A percentile compares a stretch with the other conserved stretches of the same genome.
These are phyloP conservation scores for Dasypus novemcinctus DNA, from an alignment of 2,113 vertebrate genomes.

Conservation along the genomic window DNA sequence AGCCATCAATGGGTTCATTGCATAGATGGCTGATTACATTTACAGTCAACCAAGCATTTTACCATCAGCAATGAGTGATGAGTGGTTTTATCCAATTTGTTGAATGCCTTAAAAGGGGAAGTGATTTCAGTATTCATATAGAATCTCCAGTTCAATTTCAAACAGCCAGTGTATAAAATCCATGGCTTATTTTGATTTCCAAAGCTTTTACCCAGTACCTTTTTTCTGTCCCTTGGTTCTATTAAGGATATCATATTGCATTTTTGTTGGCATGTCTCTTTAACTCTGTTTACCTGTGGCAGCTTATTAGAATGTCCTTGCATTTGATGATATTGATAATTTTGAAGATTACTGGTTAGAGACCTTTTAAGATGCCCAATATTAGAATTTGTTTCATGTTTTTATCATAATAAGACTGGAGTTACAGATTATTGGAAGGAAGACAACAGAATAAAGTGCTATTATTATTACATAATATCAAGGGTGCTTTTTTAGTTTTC, in stretches of 20 bases:
- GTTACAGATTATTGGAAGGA: neutral
- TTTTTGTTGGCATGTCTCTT: neutral
- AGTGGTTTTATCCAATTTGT: too few relatives aligned
- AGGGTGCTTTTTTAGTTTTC: too few relatives aligned
- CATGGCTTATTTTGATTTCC: neutral
- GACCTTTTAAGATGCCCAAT: neutral
- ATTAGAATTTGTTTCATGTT: neutral
- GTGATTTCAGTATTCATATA: too few relatives aligned
- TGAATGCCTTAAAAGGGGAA: too few relatives aligned
- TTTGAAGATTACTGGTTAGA: neutral
- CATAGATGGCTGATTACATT: too few relatives aligned
- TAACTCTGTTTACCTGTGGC: neutral
- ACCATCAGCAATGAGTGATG: too few relatives aligned
- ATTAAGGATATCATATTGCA: neutral
- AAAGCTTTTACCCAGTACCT: neutral
- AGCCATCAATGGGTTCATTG: too few relatives aligned
- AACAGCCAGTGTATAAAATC: neutral
- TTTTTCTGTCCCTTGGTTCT: neutral
- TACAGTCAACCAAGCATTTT: too few relatives aligned
- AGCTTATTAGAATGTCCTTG: neutral
- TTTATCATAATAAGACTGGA: neutral
- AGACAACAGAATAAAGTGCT: neutral
- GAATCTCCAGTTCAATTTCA: too few relatives aligned
- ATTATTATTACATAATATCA: neutral
- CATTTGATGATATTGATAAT: neutral